phyloP scores from a whole-genome alignment of 2,797 vertebrate species.

The Jordanella pulchra region DNA sequence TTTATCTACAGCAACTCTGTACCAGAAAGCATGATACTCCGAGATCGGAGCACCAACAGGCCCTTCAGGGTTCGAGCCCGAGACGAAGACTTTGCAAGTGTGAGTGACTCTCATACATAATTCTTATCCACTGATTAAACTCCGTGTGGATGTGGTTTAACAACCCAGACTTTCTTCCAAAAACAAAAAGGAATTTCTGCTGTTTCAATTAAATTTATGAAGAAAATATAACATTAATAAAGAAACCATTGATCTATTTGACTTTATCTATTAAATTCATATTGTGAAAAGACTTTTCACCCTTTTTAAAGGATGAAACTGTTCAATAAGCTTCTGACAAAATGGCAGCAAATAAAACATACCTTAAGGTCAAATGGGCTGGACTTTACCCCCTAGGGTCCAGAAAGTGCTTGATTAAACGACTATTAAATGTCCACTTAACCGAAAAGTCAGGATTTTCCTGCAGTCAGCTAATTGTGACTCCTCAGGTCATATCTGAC shows the following conservation, averaged over 20 bases:
- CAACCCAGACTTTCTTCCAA: too few species aligned
- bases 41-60: constrained; percentile 73
- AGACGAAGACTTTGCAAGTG: constrained; percentile 83
- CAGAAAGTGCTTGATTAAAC: neutral
- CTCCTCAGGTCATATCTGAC: neutral
- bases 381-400: neutral
- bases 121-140: neutral
- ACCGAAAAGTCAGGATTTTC: too few species aligned
- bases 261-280: neutral
- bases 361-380: too few species aligned
- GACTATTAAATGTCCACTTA: too few species aligned
- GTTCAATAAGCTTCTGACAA: neutral
- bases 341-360: neutral
- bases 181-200: neutral
- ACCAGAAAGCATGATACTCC: constrained; percentile 78
- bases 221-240: neutral
- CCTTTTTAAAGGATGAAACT: neutral
- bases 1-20: constrained; percentile 71
- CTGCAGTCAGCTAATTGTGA: neutral
- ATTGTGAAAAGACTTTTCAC: neutral
- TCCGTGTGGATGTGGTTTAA: neutral
- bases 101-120: constrained; percentile 63
- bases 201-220: too few species aligned
- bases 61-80: constrained; percentile 83
- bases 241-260: neutral